Percentiles rank a stretch among this genome's conserved stretches.
These are phyloP conservation scores for Calonectris borealis DNA, from an alignment of 2,113 vertebrate species.

Conservation along the genomic window DNA sequence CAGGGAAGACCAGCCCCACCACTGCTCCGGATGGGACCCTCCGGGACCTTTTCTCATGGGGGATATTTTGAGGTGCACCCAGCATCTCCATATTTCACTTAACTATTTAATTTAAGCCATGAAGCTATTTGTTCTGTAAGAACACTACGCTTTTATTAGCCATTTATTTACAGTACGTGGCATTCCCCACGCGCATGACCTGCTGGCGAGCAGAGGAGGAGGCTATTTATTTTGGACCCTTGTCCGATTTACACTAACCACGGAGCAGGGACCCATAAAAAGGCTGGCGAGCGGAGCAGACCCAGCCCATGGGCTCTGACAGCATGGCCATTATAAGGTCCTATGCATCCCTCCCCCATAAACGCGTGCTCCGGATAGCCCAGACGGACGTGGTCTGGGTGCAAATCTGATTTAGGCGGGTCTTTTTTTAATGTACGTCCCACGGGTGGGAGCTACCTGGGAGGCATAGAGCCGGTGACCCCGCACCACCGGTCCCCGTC, in stretches of 20 bases:
- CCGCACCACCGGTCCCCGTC: accelerated
- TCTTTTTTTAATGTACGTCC: background rate
- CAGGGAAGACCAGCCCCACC: background rate
- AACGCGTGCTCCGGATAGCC: accelerated
- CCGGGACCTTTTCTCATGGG: background rate
- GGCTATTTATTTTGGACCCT: background rate
- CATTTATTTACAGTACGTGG: background rate
- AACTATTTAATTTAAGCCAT: background rate
- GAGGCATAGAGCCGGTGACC: background rate
- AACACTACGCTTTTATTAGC: background rate
- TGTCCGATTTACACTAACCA: background rate
- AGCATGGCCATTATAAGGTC: background rate
- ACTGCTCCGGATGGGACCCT: background rate
- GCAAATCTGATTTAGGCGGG: background rate
- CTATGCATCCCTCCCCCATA: background rate
- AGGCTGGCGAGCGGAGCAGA: background rate
- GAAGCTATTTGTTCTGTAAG: background rate
- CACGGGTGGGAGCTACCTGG: background rate
- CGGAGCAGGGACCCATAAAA: background rate
- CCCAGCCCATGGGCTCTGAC: background rate
- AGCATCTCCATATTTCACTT: background rate
- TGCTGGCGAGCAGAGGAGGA: background rate
- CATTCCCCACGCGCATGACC: background rate
- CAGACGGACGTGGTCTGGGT: accelerated
- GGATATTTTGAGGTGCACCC: background rate